Evolutionary conservation across 1,140 invertebrate genomes (phyloP).

Genomic region (Rhizoglyphus robini): DNA sequence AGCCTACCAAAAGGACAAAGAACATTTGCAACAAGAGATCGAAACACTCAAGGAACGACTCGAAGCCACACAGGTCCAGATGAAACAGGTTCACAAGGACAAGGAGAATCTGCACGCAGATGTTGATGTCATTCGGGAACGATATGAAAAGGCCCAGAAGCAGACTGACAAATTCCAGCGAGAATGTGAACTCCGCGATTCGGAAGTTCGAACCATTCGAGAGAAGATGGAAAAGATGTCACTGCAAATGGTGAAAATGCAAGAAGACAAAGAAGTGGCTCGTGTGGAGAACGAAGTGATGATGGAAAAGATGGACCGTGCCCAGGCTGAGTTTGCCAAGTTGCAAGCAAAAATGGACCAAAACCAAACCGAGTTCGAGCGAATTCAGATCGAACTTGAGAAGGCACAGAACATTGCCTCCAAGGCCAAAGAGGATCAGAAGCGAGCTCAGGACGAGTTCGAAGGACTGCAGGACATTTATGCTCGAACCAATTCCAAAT

Average conservation of each 20-base stretch:
- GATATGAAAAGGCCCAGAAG: conserved; percentile 59
- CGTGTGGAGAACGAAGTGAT: conserved; percentile 82
- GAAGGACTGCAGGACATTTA: conserved; percentile 69
- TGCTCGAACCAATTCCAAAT: conserved; percentile 63
- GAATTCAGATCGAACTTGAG: conserved; percentile 67
- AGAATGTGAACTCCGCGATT: conserved; percentile 62
- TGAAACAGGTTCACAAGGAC: conserved; percentile 66
- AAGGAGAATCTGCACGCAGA: conserved; percentile 66
- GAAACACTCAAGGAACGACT: conserved; percentile 62
- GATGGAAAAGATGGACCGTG: conserved; percentile 76
- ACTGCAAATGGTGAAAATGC: conserved; percentile 56
- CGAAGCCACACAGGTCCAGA: conserved; percentile 59
- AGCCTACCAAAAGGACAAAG: conserved; percentile 71
- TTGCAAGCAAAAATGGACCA: conserved; percentile 72
- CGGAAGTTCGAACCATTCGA: conserved; percentile 69
- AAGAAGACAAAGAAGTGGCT: conserved; percentile 70
- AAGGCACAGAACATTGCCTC: conserved; percentile 59
- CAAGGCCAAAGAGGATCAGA: conserved; percentile 67
- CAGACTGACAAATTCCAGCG: conserved; percentile 43
- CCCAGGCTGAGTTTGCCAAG: conserved; percentile 72
- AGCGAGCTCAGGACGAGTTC: conserved; percentile 69
- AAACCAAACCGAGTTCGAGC: conserved; percentile 66
- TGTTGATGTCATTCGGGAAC: conserved; percentile 65
- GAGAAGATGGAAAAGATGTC: conserved; percentile 77
- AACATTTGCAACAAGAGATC: conserved; percentile 59